Conservation (phyloP, 2,113 vertebrate genomes). For the Beaufortia kweichowensis region DNA sequence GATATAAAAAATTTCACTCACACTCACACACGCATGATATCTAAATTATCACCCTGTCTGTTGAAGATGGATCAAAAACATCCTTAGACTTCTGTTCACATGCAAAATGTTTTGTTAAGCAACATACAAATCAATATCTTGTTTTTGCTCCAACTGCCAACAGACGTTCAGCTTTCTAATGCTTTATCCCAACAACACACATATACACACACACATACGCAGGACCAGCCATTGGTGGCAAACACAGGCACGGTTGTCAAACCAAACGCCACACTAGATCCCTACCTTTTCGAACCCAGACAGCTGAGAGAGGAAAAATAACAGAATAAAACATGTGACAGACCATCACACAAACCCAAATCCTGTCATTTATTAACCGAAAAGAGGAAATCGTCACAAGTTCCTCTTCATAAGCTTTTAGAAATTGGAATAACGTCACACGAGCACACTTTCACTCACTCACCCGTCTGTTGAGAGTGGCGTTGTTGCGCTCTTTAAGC, state of each 20-base stretch:
- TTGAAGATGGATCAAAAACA: constrained; percentile 49
- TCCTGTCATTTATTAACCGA: background rate
- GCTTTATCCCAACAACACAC: constrained; percentile 15
- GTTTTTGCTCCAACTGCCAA: constrained; percentile 51
- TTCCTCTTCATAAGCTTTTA: background rate
- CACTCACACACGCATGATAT: constrained; percentile 14
- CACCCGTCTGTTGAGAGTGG: constrained; percentile 80
- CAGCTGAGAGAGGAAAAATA: constrained; percentile 80
- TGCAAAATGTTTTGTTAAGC: background rate
- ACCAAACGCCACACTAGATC: constrained; percentile 61
- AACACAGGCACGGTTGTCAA: constrained; percentile 66
- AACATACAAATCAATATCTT: background rate
- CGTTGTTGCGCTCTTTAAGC: constrained; percentile 85
- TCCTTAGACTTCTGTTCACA: background rate
- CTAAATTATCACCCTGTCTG: constrained; percentile 8
- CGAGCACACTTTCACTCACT: constrained; percentile 46
- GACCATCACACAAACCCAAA: constrained; percentile 66
- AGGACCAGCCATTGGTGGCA: constrained; percentile 48
- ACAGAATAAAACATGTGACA: constrained; percentile 73
- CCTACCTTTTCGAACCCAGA: constrained; percentile 87
- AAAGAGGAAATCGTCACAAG: background rate
- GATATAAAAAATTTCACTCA: background rate
- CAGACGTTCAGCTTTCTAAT: constrained; percentile 15
- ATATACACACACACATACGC: constrained; percentile 35
- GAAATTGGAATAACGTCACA: background rate